These are phyloP conservation scores for Chelon labrosus DNA, from an alignment of 2,797 vertebrate species.

Conservation along the genomic window DNA sequence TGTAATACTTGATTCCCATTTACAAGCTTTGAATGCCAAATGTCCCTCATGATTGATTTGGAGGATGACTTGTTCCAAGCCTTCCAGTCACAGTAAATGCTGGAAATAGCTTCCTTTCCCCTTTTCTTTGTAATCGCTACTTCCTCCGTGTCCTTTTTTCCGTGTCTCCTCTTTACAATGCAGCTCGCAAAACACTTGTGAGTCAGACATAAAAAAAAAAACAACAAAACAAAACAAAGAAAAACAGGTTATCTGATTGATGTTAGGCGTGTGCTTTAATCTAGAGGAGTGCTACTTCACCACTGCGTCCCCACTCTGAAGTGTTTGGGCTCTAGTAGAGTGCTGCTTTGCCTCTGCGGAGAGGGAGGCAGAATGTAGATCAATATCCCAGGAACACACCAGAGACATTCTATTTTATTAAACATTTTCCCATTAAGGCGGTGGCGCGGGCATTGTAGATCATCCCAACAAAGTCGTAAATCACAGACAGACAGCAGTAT, in stretches of 20 bases:
- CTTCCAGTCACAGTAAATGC: slow-evolving; percentile 41
- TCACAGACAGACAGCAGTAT: slow-evolving; percentile 70
- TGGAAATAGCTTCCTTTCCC: slow-evolving; percentile 41
- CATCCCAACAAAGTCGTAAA: slow-evolving; percentile 82
- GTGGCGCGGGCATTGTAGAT: slow-evolving; percentile 70
- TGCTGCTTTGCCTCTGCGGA: slow-evolving; percentile 62
- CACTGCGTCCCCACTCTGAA: slow-evolving; percentile 53
- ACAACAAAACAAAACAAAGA: slow-evolving; percentile 7
- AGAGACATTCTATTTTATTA: slow-evolving; percentile 85
- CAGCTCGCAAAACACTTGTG: slow-evolving; percentile 41
- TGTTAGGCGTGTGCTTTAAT: slow-evolving; percentile 78
- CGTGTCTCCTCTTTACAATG: slow-evolving; percentile 35
- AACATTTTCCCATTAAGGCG: slow-evolving; percentile 83
- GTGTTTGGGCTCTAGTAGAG: slow-evolving; percentile 66
- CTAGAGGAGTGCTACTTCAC: slow-evolving; percentile 78
- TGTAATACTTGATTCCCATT: slow-evolving; percentile 63
- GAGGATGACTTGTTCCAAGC: slow-evolving; percentile 61
- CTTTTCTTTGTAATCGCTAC: slow-evolving; percentile 30
- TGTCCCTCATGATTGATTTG: slow-evolving; percentile 67
- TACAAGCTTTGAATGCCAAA: slow-evolving; percentile 71
- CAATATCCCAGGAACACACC: slow-evolving; percentile 79
- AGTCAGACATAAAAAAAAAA: slow-evolving; percentile 20
- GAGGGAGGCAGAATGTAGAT: slow-evolving; percentile 77
- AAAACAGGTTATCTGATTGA: slow-evolving; percentile 77
- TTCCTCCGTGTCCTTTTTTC: slow-evolving; percentile 42